Evolutionary conservation across 1,140 invertebrate species (phyloP), one percentile per base, ranked within the genome.

Genomic region (Drosophila yakuba): DNA sequence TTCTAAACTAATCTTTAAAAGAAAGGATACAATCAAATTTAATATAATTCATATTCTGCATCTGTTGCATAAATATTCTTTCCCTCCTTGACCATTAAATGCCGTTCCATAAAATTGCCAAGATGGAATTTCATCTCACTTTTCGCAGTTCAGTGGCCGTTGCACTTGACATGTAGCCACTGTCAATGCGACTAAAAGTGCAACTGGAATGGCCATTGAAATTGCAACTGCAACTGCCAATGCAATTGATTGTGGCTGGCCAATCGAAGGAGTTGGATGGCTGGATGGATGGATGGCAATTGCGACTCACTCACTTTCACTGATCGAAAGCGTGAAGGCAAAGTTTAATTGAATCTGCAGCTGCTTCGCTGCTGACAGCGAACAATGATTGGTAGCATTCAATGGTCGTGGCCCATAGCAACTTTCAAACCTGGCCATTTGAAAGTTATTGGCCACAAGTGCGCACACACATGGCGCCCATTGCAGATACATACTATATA

Each of bases 371-470:
- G 44, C 43, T 75, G 50, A 17, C 50, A 56, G 66, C 61, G 41
- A 73, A 56, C 64, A 74, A 78, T 86, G 85, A 86, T 86, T 86
- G 82, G 82, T 77, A 71, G 77, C 77, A 79, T 85, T 80, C 58
- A 84, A 68, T 84, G 75, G 61, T 43, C 71, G 67, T 43, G 63
- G 63, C 74, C 77, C 55, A 69, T 71, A 74, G 57, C 62, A 82
- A 88, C 83, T 88, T 88, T 88, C 84, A 88, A 89, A 77, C 59
- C 83, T 88, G 76, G 67, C 66, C 83, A 80, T 88, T 88, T 80
- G 83, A 88, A 88, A 88, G 83, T 83, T 83, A 88, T 88, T 84
- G 81, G 63, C 74, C 82, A 41, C 68, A 81, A 74, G 62, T 78
- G 74, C 58, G 66, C 63, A 50, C 25, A 74, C 51, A 64, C 47